Base-by-base conservation (phyloP, 2,797 vertebrate species). In the Myripristis jacobus region DNA sequence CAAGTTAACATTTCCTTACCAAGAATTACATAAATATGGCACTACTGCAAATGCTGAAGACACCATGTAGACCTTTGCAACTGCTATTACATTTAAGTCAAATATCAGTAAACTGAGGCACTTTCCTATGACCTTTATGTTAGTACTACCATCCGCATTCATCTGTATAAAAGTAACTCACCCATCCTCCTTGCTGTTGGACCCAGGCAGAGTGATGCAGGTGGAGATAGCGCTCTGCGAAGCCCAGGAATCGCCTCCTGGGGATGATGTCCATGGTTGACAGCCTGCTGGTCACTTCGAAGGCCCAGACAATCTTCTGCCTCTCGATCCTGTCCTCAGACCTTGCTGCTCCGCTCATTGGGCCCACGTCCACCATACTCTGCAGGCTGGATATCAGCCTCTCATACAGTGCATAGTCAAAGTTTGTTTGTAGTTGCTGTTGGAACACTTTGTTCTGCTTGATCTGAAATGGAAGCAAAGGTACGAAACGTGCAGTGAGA, bases 211-310 rank as follows among this genome's bases (percentile, higher is more conserved):
- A 48, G 64, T 83, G 85, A 55, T 88, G 63, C 48, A 79, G 34
- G 19, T 66, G 66, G 61, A 89, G 54, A 74, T 77, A 89, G 10
- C 15, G 61, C 6, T 61, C 77, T 24, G 82, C 89, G 2, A 78
- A 88, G 62, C 78, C 71, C 80, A 89, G 80, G 13, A 43, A 27
- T 12, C 73, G 74, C 59, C 83, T 88, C 66, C 67, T 86, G 43
- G 83, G 87, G 13, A 87, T 73, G 10, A 84, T 24, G 12, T 80
- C 68, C 15, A 82, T 2, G 2, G 71, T 46, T 0, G 66, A 69
- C 56, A 89, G 74, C 54, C 83, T 82, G 71, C 79, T 84, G 68
- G 88, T 91, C 66, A 87, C 78, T 71, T 91, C 89, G 24, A 82
- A 88, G 70, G 79, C 82, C 77, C 73, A 73, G 47, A 87, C 87